Evolutionary conservation across 2,113 vertebrate species (phyloP), one percentile per base, ranked within the genome.

Genomic region (Varanus salvator): DNA sequence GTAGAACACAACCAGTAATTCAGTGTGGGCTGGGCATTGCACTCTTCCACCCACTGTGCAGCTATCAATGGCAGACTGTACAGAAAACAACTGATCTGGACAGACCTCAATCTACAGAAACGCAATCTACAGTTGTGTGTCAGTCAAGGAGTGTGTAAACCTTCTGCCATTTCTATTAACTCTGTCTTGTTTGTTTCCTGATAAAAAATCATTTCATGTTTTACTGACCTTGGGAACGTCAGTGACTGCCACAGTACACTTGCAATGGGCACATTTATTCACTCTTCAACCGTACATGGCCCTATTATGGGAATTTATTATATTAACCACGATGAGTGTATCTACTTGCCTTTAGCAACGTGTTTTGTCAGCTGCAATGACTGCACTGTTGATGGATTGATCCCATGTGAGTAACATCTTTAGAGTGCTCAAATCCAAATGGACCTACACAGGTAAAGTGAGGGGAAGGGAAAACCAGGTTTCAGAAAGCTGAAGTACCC

Each of bases 251-350:
- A 44, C 68, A 25, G 54, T 8, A 68, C 17, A 29, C 19, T 25
- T 27, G 1, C 92, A 60, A 60, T 1, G 69, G 81, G 19, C 3
- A 90, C 23, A 66, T 85, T 91, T 15, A 87, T 80, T 92, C 92
- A 83, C 3, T 6, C 7, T 5, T 89, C 72, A 91, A 8, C 52
- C 76, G 15, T 44, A 44, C 76, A 84, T 34, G 76, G 89, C 1
- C 69, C 4, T 90, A 54, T 85, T 34, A 38, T 19, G 78, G 77
- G 91, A 87, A 38, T 66, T 82, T 6, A 66, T 0, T 76, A 78
- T 38, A 44, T 0, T 68, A 0, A 69, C 89, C 66, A 84, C 21
- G 50, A 60, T 72, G 19, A 91, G 1, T 3, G 25, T 69, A 71
- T 71, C 48, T 50, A 4, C 38, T 66, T 83, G 60, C 29, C 14